Evolutionary conservation across 2,888 invertebrate species (phyloP).

Genomic region (Harpalus rufipes): DNA sequence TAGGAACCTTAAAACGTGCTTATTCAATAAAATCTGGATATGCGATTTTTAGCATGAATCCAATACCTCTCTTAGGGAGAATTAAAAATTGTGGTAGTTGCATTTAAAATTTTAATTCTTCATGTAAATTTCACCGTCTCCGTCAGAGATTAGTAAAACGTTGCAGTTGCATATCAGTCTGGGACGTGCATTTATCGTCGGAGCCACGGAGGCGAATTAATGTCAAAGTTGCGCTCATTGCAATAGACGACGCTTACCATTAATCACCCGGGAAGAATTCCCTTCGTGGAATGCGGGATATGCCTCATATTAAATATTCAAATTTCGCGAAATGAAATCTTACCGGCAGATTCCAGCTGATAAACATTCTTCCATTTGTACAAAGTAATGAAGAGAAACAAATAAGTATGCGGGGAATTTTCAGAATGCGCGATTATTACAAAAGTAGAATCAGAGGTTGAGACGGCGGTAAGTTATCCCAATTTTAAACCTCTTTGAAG

Average conservation of each 20-base stretch:
- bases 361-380: slow-evolving; percentile 59
- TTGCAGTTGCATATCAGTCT: not conserved
- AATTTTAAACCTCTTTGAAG: slow-evolving; percentile 16
- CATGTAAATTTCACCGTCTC: not conserved
- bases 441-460: slow-evolving; percentile 41
- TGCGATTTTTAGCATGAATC: no score
- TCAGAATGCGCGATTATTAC: slow-evolving; percentile 54
- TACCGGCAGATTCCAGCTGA: slow-evolving; percentile 61
- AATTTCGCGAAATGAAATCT: slow-evolving; percentile 60
- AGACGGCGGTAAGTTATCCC: slow-evolving; percentile 11
- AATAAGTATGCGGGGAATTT: slow-evolving; percentile 45
- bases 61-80: no score
- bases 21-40: no score
- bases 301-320: slow-evolving; percentile 63
- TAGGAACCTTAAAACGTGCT: no score
- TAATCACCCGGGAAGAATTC: slow-evolving; percentile 49
- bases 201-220: slow-evolving; percentile 27
- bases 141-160: not conserved
- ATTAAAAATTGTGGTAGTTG: no score
- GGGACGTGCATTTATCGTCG: slow-evolving; percentile 30
- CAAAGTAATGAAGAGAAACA: slow-evolving; percentile 59
- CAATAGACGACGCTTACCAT: slow-evolving; percentile 18
- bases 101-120: no score
- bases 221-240: slow-evolving; percentile 49
- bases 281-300: slow-evolving; percentile 53